These are phyloP conservation scores for Labeo calbasu DNA, from an alignment of 2,797 vertebrate species.

Conservation along the genomic window DNA sequence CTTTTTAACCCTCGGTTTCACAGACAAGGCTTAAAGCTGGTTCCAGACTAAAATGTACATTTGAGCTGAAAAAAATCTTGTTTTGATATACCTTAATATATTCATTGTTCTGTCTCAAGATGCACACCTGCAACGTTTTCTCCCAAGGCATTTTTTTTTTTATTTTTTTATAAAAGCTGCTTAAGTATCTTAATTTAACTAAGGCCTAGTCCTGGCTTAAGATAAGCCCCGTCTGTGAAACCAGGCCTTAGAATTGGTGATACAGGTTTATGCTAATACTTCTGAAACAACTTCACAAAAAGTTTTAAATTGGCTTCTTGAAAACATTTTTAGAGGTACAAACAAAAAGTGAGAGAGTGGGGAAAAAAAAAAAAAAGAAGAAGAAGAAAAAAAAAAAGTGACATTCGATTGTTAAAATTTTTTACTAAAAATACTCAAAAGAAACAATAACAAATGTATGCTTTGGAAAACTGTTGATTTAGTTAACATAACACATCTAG, in stretches of 20 bases:
- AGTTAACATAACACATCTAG: conserved; percentile 2
- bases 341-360: neutral
- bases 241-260: neutral
- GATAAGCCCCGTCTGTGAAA: too few relatives aligned
- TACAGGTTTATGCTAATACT: neutral
- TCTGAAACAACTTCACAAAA: neutral
- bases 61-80: too few relatives aligned
- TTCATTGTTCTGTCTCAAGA: too few relatives aligned
- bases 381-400: neutral
- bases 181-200: too few relatives aligned
- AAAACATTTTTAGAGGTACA: neutral
- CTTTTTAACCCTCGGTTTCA: too few relatives aligned
- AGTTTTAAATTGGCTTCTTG: neutral
- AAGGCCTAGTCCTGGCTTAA: too few relatives aligned
- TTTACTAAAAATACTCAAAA: conserved; percentile 8
- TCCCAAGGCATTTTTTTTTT: too few relatives aligned
- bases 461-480: conserved; percentile 18
- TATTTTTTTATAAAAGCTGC: too few relatives aligned
- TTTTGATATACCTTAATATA: too few relatives aligned
- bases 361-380: neutral
- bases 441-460: neutral
- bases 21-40: too few relatives aligned
- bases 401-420: neutral
- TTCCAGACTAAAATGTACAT: too few relatives aligned
- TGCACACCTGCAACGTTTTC: too few relatives aligned